A percentile compares a stretch with the other conserved stretches of the same genome.
Evolutionary conservation across 1,140 invertebrate genomes (phyloP).

Genomic region (Aphaenogaster rudis): DNA sequence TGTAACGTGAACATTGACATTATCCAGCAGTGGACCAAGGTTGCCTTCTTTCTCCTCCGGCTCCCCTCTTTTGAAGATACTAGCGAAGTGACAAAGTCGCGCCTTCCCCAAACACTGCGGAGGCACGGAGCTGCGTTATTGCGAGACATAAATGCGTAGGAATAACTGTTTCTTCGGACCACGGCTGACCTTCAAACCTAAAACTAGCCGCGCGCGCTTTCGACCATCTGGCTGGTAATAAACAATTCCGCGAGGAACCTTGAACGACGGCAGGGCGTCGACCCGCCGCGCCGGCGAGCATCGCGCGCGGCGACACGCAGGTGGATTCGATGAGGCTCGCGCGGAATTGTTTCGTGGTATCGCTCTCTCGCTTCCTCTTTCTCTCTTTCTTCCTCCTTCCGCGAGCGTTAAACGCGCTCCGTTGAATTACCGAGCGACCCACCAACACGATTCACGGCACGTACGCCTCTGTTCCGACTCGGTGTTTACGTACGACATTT

Average conservation of each 20-base stretch:
- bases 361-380: slow-evolving; percentile 5
- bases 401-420: slow-evolving; percentile 9
- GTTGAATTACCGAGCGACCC: slow-evolving; percentile 12
- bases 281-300: slow-evolving; percentile 17
- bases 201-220: slow-evolving; percentile 43
- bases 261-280: slow-evolving; percentile 47
- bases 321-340: slow-evolving; percentile 38
- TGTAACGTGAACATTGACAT: slow-evolving; percentile 20
- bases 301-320: slow-evolving; percentile 47
- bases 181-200: slow-evolving; percentile 45
- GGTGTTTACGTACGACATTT: slow-evolving; percentile 23
- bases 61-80: not conserved
- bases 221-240: slow-evolving; percentile 55
- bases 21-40: slow-evolving; percentile 36
- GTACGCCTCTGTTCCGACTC: not conserved
- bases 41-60: not conserved
- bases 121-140: slow-evolving; percentile 10
- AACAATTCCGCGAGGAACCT: slow-evolving; percentile 56
- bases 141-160: slow-evolving; percentile 28
- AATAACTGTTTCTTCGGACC: slow-evolving; percentile 50
- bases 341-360: slow-evolving; percentile 44
- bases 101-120: slow-evolving; percentile 35
- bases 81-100: not conserved
- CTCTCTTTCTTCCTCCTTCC: not conserved
- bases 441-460: slow-evolving; percentile 32